phyloP scores from a whole-genome alignment of 2,888 invertebrate species.

The Syrphus vitripennis region DNA sequence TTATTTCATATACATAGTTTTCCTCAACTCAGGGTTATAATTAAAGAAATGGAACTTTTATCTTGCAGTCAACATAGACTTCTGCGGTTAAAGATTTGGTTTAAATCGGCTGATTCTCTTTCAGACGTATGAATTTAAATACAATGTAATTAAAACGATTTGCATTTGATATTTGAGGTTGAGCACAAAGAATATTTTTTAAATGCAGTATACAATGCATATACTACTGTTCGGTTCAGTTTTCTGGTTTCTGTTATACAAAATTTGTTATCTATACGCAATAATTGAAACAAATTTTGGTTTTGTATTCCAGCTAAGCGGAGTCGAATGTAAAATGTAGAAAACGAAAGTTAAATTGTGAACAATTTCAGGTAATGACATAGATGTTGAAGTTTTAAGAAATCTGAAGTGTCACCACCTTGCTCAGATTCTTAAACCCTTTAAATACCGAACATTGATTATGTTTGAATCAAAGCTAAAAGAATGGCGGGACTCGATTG shows the following conservation, averaged over 20 bases:
- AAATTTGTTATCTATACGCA: neutral
- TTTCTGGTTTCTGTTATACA: neutral
- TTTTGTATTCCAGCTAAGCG: conserved; percentile 2
- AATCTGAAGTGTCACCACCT: neutral
- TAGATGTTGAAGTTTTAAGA: conserved; percentile 6
- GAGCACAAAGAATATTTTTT: neutral
- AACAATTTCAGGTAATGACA: neutral
- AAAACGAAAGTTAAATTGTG: neutral
- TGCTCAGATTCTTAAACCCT: neutral
- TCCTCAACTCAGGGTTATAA: neutral
- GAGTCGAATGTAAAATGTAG: conserved; percentile 1
- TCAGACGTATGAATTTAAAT: no score
- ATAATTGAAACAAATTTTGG: neutral
- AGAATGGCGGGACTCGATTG: neutral
- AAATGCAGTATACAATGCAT: neutral
- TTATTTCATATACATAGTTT: neutral
- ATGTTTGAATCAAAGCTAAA: neutral
- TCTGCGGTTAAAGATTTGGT: no score
- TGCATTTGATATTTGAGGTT: neutral
- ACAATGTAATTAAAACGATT: no score
- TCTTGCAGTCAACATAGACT: no score
- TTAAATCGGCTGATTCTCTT: no score
- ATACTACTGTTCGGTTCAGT: no score
- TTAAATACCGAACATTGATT: neutral
- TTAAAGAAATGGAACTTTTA: no score